Evolutionary conservation across 2,888 invertebrate genomes (phyloP), one percentile per base, ranked within the genome.

Genomic region (Acrobasis repandana): DNA sequence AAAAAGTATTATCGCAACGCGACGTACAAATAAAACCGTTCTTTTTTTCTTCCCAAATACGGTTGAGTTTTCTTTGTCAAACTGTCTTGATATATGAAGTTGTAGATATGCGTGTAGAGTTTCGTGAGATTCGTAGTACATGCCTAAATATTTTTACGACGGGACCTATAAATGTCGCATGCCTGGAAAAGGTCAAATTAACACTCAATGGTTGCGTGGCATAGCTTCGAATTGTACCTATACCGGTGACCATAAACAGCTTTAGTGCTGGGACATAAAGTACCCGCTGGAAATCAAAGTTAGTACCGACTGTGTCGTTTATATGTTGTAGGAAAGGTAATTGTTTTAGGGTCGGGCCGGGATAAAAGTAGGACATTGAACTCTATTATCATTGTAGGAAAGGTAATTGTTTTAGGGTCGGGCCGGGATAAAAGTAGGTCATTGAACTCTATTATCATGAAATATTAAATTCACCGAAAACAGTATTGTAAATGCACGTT

Each of bases 111-210:
- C n/a, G 56, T n/a, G 28, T 33, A 18, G 56, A 47, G 34, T 47
- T 57, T 57, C 56, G 46, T 50, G 52, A 59, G 49, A 59, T 59
- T 59, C 51, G 34, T 49, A 20, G 14, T 46, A 52, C 52, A 47
- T 60, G 52, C 50, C 60, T 60, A 54, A 51, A 47, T 38, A 52
- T 60, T 52, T 60, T 59, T 59, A 59, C 28, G 51, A 56, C 47
- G 46, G 34, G 16, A 51, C 51, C 15, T 50, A 36, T 52, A 52
- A 52, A 52, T 52, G 52, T 36, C 52, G 52, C 51, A 51, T 51
- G 51, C 36, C 36, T 16, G 36, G 52, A 16, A 56, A 47, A 56
- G 56, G 56, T 46, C 56, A 56, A 43, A 49, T 43, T 50, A 50
- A 20, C 50, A 50, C 59, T 38, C 16, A 51, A 59, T 59, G 43